A percentile compares a stretch with the other conserved stretches of the same genome.
Conservation (phyloP, 2,797 vertebrate species). For the Chelon labrosus region DNA sequence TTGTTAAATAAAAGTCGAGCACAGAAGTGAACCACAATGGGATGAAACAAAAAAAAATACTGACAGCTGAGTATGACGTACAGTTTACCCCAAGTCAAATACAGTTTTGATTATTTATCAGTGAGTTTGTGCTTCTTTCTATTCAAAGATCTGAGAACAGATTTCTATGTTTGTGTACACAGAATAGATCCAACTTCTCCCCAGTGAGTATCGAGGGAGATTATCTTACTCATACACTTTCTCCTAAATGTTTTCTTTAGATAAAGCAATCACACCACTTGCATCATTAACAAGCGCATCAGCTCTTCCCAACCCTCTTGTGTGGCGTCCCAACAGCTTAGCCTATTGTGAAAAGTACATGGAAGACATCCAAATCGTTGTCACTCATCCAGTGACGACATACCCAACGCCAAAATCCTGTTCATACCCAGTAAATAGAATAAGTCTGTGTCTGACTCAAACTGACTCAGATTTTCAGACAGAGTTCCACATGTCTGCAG, state of each 20-base stretch:
- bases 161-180: background rate
- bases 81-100: background rate
- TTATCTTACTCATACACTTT: background rate
- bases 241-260: conserved; percentile 7
- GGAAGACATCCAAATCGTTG: background rate
- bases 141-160: background rate
- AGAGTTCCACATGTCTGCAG: conserved; percentile 50
- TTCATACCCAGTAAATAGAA: conserved; percentile 10
- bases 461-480: conserved; percentile 64
- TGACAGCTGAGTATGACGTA: too few relatives aligned
- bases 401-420: conserved; percentile 11
- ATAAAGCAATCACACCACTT: background rate
- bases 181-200: background rate
- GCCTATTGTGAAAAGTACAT: conserved; percentile 16
- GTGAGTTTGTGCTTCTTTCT: background rate
- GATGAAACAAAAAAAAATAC: too few relatives aligned
- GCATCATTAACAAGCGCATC: background rate
- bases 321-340: conserved; percentile 9
- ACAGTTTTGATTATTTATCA: background rate
- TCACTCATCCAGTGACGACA: background rate
- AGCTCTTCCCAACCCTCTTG: background rate
- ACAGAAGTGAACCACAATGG: too few relatives aligned
- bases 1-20: background rate
- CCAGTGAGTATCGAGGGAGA: background rate
- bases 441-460: conserved; percentile 50